Conservation (phyloP, 1,140 invertebrate species). For the Bombus breviceps region DNA sequence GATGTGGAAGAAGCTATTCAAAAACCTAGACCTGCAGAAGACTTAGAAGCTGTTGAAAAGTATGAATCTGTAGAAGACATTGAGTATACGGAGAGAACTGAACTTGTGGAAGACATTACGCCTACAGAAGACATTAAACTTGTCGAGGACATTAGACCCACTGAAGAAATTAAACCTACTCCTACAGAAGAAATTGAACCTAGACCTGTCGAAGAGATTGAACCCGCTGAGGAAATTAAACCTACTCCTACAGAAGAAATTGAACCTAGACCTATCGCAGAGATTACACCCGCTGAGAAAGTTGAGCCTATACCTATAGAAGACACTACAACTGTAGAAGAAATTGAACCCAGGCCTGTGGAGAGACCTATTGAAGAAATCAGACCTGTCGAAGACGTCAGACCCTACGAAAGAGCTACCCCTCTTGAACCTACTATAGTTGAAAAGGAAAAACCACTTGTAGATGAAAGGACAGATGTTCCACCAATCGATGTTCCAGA, state of each 20-base stretch:
- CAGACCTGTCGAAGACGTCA: neutral
- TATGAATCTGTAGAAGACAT: neutral
- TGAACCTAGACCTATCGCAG: neutral
- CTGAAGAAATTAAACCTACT: rapidly evolving
- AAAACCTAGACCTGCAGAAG: neutral
- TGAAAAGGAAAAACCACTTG: neutral
- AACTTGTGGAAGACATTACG: too few species aligned
- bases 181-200: neutral
- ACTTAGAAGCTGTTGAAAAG: neutral
- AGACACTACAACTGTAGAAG: neutral
- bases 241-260: too few species aligned
- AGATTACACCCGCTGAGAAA: neutral
- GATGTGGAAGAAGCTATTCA: too few species aligned
- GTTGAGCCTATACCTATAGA: neutral
- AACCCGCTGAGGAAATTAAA: neutral
- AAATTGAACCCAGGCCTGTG: neutral
- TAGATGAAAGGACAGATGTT: neutral
- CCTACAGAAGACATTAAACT: neutral
- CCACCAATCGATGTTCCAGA: neutral
- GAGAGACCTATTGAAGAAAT: neutral
- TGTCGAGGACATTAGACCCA: rapidly evolving
- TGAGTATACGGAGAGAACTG: too few species aligned
- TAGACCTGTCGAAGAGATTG: neutral
- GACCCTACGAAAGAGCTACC: neutral
- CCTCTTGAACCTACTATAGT: neutral